These are phyloP conservation scores for Panagrolaimus sp. DNA, from an alignment of 1,140 invertebrate species.

Conservation along the genomic window DNA sequence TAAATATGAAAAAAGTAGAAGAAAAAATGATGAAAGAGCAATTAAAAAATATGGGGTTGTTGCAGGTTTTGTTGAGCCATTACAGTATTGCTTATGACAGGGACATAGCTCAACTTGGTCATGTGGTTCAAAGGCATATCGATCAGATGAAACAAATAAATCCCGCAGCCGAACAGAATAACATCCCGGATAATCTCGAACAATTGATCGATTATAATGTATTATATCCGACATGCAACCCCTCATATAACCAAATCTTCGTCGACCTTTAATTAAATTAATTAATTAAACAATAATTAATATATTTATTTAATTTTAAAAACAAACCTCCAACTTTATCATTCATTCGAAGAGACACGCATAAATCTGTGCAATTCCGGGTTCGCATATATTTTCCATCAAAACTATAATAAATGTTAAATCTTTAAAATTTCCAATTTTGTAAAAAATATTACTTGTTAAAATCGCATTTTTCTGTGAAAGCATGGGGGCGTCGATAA, in stretches of 20 bases:
- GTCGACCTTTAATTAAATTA: constrained; percentile 46
- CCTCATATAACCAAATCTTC: constrained; percentile 55
- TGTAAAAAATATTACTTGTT: constrained; percentile 23
- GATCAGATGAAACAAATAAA: constrained; percentile 42
- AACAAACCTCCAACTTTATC: constrained; percentile 52
- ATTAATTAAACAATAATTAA: neutral
- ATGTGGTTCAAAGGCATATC: constrained; percentile 46
- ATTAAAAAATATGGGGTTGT: neutral
- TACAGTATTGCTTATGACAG: constrained; percentile 43
- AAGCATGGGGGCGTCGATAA: constrained; percentile 52
- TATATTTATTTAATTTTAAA: too few relatives aligned
- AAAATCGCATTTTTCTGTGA: constrained; percentile 54
- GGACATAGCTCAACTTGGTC: constrained; percentile 49
- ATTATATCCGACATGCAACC: constrained; percentile 59
- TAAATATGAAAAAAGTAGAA: too few relatives aligned
- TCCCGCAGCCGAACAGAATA: constrained; percentile 37
- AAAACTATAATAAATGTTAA: constrained; percentile 26
- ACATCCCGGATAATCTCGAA: constrained; percentile 35
- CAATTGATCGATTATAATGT: constrained; percentile 51
- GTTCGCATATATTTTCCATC: constrained; percentile 47
- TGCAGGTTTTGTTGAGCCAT: constrained; percentile 17
- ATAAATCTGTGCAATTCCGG: constrained; percentile 59
- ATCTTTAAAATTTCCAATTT: constrained; percentile 20
- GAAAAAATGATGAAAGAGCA: neutral
- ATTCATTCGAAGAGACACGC: constrained; percentile 56